Evolutionary conservation across 2,797 vertebrate species (phyloP).

Genomic region (Siniperca obscura): DNA sequence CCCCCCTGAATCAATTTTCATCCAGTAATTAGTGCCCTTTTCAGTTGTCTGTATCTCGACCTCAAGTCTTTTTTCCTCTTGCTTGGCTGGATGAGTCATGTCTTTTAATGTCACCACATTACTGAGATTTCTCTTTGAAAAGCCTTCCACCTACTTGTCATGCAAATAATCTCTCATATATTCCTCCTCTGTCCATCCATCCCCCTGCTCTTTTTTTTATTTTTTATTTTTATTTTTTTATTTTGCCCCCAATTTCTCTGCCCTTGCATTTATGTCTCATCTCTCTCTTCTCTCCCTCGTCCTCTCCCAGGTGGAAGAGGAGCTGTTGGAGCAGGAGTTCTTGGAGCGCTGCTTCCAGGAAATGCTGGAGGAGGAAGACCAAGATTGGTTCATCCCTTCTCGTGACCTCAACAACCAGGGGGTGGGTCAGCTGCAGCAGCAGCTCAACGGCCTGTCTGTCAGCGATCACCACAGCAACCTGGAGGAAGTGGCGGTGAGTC

Average conservation of each 20-base stretch:
- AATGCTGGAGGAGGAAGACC: slow-evolving; percentile 98
- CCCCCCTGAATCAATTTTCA: background rate
- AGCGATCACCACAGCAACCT: slow-evolving; percentile 84
- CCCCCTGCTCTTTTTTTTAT: background rate
- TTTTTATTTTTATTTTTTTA: too few species aligned
- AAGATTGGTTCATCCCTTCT: slow-evolving; percentile 98
- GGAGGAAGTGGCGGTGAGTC: slow-evolving; percentile 95
- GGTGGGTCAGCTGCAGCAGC: slow-evolving; percentile 94
- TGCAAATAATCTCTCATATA: slow-evolving; percentile 6
- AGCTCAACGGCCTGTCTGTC: slow-evolving; percentile 92
- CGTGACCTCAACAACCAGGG: slow-evolving; percentile 94
- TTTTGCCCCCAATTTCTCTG: background rate
- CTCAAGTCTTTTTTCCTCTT: background rate
- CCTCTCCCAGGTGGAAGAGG: slow-evolving; percentile 91
- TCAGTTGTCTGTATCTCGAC: background rate
- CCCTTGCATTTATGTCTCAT: background rate
- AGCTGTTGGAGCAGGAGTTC: slow-evolving; percentile 97
- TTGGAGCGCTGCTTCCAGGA: slow-evolving; percentile 98
- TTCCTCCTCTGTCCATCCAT: background rate
- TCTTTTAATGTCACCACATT: slow-evolving; percentile 6
- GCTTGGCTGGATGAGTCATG: slow-evolving; percentile 17
- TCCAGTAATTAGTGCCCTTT: background rate
- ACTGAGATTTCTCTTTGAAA: slow-evolving; percentile 1
- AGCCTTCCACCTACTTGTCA: slow-evolving; percentile 9
- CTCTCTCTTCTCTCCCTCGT: background rate